Evolutionary conservation across 2,888 invertebrate genomes (phyloP), one percentile per base, ranked within the genome.

Genomic region (Callimorpha dominula): DNA sequence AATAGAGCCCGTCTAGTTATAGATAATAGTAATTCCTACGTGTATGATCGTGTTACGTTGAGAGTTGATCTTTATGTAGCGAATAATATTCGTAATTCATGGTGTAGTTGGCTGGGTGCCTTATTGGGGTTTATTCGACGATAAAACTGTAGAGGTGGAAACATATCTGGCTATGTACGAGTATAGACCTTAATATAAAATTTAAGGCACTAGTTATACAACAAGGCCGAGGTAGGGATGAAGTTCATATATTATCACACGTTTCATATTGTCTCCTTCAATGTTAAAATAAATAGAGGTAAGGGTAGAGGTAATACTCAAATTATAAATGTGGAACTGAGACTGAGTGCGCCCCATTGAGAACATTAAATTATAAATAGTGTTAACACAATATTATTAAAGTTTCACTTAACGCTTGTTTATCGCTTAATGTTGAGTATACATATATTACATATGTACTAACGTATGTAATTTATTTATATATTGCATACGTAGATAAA

Each of bases 41-140:
- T 14, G 31, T 31, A 20, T 31, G n/a, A 60, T 43, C 11, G 46
- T 46, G 11, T 14, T 31, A 60, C 14, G 7, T 6, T 12, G 31
- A 31, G 7, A 12, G 14, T 15, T 60, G 14, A 9, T 60, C 11
- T 60, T 43, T 42, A 64, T 65, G 60, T 66, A 69, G 54, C 52
- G 60, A 49, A 72, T 50, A 68, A 73, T 73, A 72, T 78, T 75
- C 70, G 72, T 78, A 80, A 78, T 80, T 78, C 66, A 75, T 63
- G 62, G 42, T 70, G 49, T 52, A 57, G 65, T 65, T 63, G 65
- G 17, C 71, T 73, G 68, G 46, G 54, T 20, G 62, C 68, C 73
- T 81, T 79, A 83, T 79, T 84, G 75, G 72, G 67, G 67, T 65
- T 76, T 73, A 72, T 79, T 71, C 65, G 11, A 63, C 60, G 65